A percentile compares a stretch with the other conserved stretches of the same genome.
phyloP scores from a whole-genome alignment of 2,888 invertebrate genomes.

The Aspidiotus rigidus region DNA sequence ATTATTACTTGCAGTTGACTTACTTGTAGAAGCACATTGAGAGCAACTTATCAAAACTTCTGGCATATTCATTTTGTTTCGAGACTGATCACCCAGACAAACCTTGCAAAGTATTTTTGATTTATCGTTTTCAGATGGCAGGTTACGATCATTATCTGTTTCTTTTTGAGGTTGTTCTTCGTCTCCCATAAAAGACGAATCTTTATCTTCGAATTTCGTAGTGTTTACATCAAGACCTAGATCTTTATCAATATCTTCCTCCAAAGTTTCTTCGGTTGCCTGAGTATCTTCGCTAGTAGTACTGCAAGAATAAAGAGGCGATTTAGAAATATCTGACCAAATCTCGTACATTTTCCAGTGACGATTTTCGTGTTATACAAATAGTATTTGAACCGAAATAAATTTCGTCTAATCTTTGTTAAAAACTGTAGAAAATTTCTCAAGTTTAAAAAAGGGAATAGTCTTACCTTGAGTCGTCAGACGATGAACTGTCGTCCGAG shows the following conservation, averaged over 20 bases:
- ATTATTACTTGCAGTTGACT: constrained; percentile 39
- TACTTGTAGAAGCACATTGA: constrained; percentile 54
- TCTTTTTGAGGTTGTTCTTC: constrained; percentile 26
- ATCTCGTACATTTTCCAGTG: too few species aligned
- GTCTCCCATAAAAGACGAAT: constrained; percentile 7
- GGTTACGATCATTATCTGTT: constrained; percentile 32
- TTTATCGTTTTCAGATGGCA: constrained; percentile 26
- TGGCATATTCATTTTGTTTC: constrained; percentile 46
- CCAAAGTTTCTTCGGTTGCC: constrained; percentile 24
- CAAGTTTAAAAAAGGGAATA: not conserved
- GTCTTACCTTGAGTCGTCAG: constrained; percentile 46
- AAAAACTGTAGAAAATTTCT: too few species aligned
- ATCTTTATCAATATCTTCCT: constrained; percentile 27
- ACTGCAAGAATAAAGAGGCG: constrained; percentile 13
- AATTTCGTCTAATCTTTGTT: not conserved
- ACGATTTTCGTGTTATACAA: constrained; percentile 3
- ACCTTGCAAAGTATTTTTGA: constrained; percentile 45
- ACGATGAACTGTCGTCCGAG: constrained; percentile 45
- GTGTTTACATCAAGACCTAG: constrained; percentile 22
- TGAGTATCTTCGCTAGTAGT: constrained; percentile 29
- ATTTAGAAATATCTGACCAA: too few species aligned
- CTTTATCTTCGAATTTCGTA: constrained; percentile 15
- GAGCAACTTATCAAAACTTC: constrained; percentile 54
- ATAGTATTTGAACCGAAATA: not conserved
- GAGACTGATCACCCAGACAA: constrained; percentile 44